Percentiles rank a stretch among this genome's conserved stretches.
Conservation (phyloP, 2,113 vertebrate species). For the Thinocorus orbignyianus region DNA sequence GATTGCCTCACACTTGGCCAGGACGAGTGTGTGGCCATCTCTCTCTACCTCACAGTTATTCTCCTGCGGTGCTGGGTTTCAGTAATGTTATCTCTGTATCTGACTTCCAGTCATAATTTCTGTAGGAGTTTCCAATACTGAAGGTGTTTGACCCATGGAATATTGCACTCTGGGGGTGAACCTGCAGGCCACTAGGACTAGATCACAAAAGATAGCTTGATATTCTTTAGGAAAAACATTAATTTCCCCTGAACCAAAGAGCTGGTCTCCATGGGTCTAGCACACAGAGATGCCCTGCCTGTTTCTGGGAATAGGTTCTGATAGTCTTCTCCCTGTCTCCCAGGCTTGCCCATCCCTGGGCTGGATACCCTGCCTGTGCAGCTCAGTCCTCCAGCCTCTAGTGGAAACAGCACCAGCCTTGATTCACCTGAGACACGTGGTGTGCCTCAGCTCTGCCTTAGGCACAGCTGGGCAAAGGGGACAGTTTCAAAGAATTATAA, state of each 20-base stretch:
- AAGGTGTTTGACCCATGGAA: not conserved
- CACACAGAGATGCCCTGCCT: not conserved
- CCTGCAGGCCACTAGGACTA: not conserved
- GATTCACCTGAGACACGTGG: not conserved
- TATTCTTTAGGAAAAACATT: not conserved
- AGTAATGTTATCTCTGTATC: accelerated
- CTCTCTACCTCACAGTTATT: not conserved
- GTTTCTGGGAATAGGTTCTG: not conserved
- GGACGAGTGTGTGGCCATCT: not conserved
- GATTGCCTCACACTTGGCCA: not conserved
- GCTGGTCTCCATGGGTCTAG: not conserved
- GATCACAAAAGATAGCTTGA: not conserved
- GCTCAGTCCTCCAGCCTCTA: not conserved
- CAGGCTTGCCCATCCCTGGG: accelerated
- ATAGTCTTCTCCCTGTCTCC: not conserved
- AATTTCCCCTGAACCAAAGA: not conserved
- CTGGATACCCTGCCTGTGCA: not conserved
- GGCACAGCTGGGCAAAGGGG: not conserved
- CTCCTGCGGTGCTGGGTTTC: not conserved
- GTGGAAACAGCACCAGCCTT: not conserved
- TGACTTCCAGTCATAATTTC: not conserved
- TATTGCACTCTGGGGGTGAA: not conserved
- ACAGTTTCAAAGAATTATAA: not conserved
- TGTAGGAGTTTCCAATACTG: not conserved
- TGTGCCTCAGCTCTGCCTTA: not conserved